These are phyloP conservation scores for Ptilodon capucinus DNA, from an alignment of 2,888 invertebrate genomes.

Conservation along the genomic window DNA sequence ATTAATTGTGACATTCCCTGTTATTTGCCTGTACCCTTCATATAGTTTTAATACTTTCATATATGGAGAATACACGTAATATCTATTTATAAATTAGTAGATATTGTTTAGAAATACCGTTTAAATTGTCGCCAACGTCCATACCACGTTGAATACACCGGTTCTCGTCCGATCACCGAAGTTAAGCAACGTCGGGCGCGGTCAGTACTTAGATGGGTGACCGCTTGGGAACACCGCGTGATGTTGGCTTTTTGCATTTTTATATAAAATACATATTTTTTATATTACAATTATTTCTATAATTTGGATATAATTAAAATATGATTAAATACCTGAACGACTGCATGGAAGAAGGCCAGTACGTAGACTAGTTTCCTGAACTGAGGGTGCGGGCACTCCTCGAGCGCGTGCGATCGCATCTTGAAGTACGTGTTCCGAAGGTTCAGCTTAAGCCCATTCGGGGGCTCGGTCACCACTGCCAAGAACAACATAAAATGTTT, in stretches of 20 bases:
- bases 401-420: constrained; percentile 88
- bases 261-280: background rate
- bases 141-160: constrained; percentile 71
- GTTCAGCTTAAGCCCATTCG: constrained; percentile 94
- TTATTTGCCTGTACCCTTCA: no score
- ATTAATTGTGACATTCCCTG: no score
- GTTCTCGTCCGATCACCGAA: constrained; percentile 77
- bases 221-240: constrained; percentile 72
- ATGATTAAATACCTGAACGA: constrained; percentile 86
- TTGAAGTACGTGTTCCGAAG: constrained; percentile 94
- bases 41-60: no score
- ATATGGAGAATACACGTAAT: no score
- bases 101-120: no score
- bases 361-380: constrained; percentile 93
- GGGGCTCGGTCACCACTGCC: constrained; percentile 95
- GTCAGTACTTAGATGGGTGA: constrained; percentile 75
- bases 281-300: no score
- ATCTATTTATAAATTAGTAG: no score
- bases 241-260: constrained; percentile 53
- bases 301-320: no score
- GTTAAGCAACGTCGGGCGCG: constrained; percentile 73
- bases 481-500: background rate
- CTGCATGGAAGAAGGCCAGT: constrained; percentile 96
- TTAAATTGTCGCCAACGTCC: constrained; percentile 44
- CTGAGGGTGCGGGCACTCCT: constrained; percentile 88